A percentile compares a stretch with the other conserved stretches of the same genome.
Conservation (phyloP, 2,888 invertebrate species). For the Ectropis crepuscularia region DNA sequence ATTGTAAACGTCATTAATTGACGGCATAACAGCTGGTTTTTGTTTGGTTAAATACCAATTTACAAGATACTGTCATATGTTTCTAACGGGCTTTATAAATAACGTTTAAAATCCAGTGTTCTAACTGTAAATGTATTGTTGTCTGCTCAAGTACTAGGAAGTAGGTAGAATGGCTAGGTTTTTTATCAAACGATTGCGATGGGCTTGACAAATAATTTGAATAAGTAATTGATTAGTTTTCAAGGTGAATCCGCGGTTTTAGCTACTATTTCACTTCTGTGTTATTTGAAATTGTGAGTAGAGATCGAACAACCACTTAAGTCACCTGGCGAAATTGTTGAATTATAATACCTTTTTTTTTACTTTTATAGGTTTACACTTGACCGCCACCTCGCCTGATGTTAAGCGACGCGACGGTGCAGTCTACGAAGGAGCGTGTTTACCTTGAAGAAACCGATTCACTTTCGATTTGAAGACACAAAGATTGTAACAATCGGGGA, state of each 20-base stretch:
- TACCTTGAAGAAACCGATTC: too few relatives aligned
- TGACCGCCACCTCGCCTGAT: too few relatives aligned
- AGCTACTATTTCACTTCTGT: background rate
- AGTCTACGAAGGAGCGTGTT: too few relatives aligned
- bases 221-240: conserved; percentile 20
- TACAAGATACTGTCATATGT: background rate
- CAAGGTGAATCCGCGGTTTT: conserved; percentile 15
- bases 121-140: conserved; percentile 1
- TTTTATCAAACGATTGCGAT: conserved; percentile 13
- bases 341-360: too few relatives aligned
- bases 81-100: background rate
- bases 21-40: background rate
- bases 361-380: too few relatives aligned
- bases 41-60: background rate
- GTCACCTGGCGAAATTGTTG: too few relatives aligned
- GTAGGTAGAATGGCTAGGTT: conserved; percentile 10
- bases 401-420: too few relatives aligned
- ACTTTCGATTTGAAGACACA: too few relatives aligned
- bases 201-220: conserved; percentile 12
- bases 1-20: background rate
- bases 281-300: background rate
- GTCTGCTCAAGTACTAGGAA: conserved; percentile 9
- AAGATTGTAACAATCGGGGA: too few relatives aligned
- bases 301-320: too few relatives aligned
- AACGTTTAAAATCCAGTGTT: conserved; percentile 6